Evolutionary conservation across 1,140 invertebrate genomes (phyloP), one percentile per base, ranked within the genome.

Genomic region (Dinothrombium tinctorium): DNA sequence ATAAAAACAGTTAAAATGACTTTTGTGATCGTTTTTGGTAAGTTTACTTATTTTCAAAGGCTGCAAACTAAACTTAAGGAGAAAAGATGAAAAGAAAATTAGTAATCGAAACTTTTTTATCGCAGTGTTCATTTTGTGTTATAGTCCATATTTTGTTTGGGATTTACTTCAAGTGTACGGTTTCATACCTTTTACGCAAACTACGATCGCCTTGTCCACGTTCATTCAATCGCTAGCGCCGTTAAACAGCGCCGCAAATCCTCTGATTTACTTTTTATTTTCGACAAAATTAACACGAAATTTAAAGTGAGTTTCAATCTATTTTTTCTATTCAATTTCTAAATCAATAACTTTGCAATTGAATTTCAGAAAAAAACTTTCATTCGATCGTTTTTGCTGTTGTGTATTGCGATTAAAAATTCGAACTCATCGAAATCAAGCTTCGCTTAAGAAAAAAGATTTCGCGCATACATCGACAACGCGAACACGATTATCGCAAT

Each of bases 1-100:
- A 82, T 92, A 46, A 84, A 89, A 62, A 89, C 83, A n/a, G 76
- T 90, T 32, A 92, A 92, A 61, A 90, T 92, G 84, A 90, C 86
- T 1, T 74, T 90, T 47, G 80, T 84, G 42, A 92, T 92, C 51
- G 82, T 92, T 44, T 79, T 86, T 53, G 78, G 81, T 83, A 59
- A 69, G 57, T 52, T 15, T 20, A n/a, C n/a, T n/a, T 28, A n/a
- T 8, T 28, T 28, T 28, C n/a, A n/a, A n/a, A n/a, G n/a, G 26
- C 26, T 28, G 7, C 26, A 28, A 28, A 28, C n/a, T 33, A 6
- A 8, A 8, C 6, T 15, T 15, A 8, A 33, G 17, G 17, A 9
- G 6, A n/a, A 8, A 33, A 17, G 20, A 2, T 35, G 12, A 9
- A 7, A 14, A 37, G 2, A 2, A 37, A 23, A 12, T 25, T 14